phyloP scores from a whole-genome alignment of 2,113 vertebrate species.

The Larimichthys crocea region DNA sequence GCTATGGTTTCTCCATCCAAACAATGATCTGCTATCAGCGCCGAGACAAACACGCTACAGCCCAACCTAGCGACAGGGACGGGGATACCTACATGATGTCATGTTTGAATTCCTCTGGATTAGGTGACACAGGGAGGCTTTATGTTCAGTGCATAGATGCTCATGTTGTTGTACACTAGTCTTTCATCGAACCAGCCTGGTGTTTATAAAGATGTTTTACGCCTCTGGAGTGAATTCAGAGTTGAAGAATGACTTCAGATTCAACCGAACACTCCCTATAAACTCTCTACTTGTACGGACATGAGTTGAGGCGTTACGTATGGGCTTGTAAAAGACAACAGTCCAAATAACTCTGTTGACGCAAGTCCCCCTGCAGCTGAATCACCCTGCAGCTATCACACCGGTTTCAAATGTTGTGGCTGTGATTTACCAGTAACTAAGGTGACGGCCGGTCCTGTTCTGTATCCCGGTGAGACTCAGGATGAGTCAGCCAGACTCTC shows the following conservation, averaged over 20 bases:
- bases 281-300: slow-evolving; percentile 62
- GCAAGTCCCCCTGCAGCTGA: background rate
- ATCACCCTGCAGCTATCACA: background rate
- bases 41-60: background rate
- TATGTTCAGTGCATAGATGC: background rate
- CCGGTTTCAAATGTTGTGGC: slow-evolving; percentile 28
- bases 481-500: slow-evolving; percentile 49
- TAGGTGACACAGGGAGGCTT: background rate
- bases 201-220: background rate
- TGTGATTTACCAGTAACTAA: slow-evolving; percentile 55
- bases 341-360: slow-evolving; percentile 8
- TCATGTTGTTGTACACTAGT: background rate
- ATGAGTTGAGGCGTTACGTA: slow-evolving; percentile 44
- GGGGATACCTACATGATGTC: background rate
- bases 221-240: background rate
- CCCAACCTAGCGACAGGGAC: background rate
- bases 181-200: background rate
- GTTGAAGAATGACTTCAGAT: slow-evolving; percentile 25
- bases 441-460: slow-evolving; percentile 30
- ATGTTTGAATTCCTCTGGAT: background rate
- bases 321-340: slow-evolving; percentile 48
- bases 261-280: slow-evolving; percentile 57
- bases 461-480: background rate
- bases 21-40: background rate
- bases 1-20: slow-evolving; percentile 19